Percentiles rank a stretch among this genome's conserved stretches.
Conservation (phyloP, 2,797 vertebrate genomes). For the Gorsachius magnificus region DNA sequence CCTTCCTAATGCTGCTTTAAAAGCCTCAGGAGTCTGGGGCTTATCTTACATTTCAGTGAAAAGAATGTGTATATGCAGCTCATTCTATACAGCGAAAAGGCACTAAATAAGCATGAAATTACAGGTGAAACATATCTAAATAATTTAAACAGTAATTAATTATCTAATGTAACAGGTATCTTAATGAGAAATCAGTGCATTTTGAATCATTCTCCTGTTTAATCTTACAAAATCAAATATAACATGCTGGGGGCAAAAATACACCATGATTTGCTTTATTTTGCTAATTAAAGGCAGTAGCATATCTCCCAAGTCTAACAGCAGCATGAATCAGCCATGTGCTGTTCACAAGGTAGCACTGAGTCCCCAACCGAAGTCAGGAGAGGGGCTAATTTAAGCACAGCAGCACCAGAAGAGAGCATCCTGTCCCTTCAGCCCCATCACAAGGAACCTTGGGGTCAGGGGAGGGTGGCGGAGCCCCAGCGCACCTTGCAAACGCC, state of each 20-base stretch:
- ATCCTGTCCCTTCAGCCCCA: rapidly evolving
- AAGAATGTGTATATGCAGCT: background rate
- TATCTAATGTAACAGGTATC: background rate
- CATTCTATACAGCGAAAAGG: background rate
- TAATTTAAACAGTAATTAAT: background rate
- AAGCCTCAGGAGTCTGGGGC: background rate
- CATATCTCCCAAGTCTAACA: background rate
- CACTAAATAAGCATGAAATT: background rate
- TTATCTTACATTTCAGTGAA: background rate
- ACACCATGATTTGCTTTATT: background rate
- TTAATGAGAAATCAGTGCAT: background rate
- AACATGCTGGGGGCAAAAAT: background rate
- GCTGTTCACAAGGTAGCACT: background rate
- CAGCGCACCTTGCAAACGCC: background rate
- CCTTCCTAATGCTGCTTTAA: background rate
- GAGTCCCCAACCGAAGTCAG: background rate
- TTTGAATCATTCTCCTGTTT: background rate
- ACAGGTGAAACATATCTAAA: background rate
- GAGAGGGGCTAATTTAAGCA: background rate
- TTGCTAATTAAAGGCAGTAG: background rate
- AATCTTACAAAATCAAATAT: background rate
- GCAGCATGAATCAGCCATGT: background rate
- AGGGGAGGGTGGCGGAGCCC: background rate
- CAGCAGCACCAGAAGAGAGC: background rate
- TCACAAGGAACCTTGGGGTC: background rate